These are phyloP conservation scores for Turritopsis rubra DNA, from an alignment of 30 jellyfish, hydroid and myxozoan species.

Conservation along the genomic window DNA sequence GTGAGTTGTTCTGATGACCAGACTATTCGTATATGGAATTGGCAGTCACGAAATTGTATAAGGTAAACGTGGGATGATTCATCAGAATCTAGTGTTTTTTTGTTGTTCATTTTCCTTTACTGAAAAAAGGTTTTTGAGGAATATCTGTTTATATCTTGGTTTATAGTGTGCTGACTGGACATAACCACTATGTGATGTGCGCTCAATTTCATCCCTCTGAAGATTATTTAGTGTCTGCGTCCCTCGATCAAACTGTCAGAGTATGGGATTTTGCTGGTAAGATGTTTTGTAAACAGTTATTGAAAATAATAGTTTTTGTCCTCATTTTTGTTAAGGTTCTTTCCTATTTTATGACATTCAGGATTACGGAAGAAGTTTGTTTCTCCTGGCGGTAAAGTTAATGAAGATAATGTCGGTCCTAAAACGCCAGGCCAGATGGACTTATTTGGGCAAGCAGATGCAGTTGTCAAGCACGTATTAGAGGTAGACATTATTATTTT, in stretches of 20 bases:
- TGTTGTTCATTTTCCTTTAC: too few relatives aligned
- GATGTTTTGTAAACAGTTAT: not conserved
- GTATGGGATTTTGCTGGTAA: slow-evolving; percentile 94
- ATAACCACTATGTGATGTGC: slow-evolving; percentile 97
- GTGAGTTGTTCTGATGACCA: slow-evolving; percentile 93
- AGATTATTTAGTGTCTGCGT: slow-evolving; percentile 82
- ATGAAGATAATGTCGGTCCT: slow-evolving; percentile 31
- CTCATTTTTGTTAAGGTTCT: not conserved
- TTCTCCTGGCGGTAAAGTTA: slow-evolving; percentile 70
- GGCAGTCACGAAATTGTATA: slow-evolving; percentile 96
- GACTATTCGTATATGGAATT: slow-evolving; percentile 89
- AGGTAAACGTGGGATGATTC: slow-evolving; percentile 28
- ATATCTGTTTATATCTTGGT: not conserved
- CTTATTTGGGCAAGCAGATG: slow-evolving; percentile 91
- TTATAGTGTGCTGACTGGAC: slow-evolving; percentile 89
- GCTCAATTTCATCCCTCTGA: slow-evolving; percentile 95
- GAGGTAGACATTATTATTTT: slow-evolving; percentile 66
- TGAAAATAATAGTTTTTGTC: not conserved
- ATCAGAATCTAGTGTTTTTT: not conserved
- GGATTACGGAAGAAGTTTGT: slow-evolving; percentile 84
- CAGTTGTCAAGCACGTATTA: slow-evolving; percentile 87
- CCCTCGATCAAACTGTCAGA: slow-evolving; percentile 94
- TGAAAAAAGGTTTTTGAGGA: too few relatives aligned
- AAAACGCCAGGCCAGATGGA: slow-evolving; percentile 93
- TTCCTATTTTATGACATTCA: too few relatives aligned